Conservation (phyloP, 2,797 vertebrate species). For the Platyrinchus mystaceus region DNA sequence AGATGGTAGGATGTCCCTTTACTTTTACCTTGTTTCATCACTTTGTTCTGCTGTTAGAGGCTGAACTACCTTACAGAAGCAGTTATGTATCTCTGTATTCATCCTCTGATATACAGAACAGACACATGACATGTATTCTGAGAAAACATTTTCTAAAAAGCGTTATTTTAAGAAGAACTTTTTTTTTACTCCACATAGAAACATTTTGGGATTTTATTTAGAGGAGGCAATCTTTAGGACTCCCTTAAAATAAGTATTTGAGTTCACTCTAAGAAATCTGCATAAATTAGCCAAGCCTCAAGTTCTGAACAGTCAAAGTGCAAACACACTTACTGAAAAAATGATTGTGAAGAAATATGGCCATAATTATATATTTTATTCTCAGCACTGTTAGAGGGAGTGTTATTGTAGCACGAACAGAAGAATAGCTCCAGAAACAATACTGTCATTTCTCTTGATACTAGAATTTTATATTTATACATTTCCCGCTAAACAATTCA, state of each 20-base stretch:
- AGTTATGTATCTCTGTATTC: background rate
- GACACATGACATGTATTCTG: fast-evolving
- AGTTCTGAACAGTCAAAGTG: background rate
- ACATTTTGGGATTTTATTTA: background rate
- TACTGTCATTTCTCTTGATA: background rate
- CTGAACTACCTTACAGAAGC: fast-evolving
- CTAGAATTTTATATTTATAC: background rate
- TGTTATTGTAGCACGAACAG: background rate
- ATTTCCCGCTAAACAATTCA: background rate
- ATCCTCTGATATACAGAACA: background rate
- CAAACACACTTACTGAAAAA: background rate
- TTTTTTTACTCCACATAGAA: background rate
- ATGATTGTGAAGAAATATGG: background rate
- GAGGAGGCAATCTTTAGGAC: background rate
- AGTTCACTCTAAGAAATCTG: background rate
- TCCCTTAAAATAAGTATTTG: background rate
- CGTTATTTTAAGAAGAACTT: background rate
- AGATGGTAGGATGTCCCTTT: background rate
- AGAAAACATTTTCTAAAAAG: background rate
- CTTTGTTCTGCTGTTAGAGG: background rate
- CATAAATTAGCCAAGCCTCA: background rate
- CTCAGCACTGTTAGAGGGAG: background rate
- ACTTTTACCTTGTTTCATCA: background rate
- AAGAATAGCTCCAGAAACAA: background rate
- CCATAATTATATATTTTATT: background rate